Conservation (phyloP, 2,113 vertebrate species). For the Diphyllodes magnificus region DNA sequence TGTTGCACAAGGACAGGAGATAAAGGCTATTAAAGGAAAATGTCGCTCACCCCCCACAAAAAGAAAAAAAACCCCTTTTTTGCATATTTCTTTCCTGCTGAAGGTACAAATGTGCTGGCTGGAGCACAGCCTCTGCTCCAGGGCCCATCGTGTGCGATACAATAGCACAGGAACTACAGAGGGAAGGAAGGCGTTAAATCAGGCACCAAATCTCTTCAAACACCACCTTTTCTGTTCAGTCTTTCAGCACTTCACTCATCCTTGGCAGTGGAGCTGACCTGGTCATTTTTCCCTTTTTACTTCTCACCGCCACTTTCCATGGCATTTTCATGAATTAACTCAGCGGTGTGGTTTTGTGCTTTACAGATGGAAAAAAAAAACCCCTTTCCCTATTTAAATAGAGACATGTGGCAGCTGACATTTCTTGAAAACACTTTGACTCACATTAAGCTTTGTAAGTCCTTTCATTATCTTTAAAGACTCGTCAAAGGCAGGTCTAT, state of each 20-base stretch:
- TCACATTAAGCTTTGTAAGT: conserved; percentile 39
- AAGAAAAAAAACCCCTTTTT: neutral
- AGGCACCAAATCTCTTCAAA: conserved; percentile 33
- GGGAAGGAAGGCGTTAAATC: neutral
- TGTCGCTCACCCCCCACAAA: too few relatives aligned
- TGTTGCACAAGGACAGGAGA: neutral
- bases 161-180: neutral
- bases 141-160: neutral
- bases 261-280: conserved; percentile 39
- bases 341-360: conserved; percentile 49
- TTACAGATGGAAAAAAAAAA: neutral
- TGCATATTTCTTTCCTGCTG: neutral
- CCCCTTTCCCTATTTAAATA: conserved; percentile 5
- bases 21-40: neutral
- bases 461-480: conserved; percentile 51
- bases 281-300: conserved; percentile 42
- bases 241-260: conserved; percentile 17
- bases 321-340: conserved; percentile 49
- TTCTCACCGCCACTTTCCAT: neutral
- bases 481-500: conserved; percentile 6
- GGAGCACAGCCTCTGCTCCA: neutral
- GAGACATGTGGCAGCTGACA: conserved; percentile 41
- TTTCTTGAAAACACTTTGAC: conserved; percentile 53
- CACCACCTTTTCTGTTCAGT: neutral
- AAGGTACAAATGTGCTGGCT: neutral